Percentiles rank a stretch among this genome's conserved stretches.
These are phyloP conservation scores for Aptenodytes patagonicus DNA, from an alignment of 2,113 vertebrate species.

Conservation along the genomic window DNA sequence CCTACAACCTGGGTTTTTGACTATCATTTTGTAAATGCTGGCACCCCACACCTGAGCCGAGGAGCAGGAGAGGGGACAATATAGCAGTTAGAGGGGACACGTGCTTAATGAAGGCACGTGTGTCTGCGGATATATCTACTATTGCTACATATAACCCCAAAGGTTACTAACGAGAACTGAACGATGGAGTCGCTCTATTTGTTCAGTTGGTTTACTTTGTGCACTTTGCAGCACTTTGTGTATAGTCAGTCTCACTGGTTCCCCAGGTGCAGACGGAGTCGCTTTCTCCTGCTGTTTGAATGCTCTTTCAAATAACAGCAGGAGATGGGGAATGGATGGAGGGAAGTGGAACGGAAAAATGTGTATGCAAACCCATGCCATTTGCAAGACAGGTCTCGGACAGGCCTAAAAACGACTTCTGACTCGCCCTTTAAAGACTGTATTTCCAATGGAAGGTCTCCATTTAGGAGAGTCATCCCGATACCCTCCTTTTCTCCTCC, in stretches of 20 bases:
- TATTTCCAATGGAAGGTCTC: neutral
- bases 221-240: conserved; percentile 63
- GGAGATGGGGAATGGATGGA: neutral
- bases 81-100: neutral
- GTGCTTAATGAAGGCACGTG: neutral
- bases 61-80: neutral
- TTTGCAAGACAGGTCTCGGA: neutral
- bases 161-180: neutral
- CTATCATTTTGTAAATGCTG: neutral
- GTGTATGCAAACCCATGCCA: neutral
- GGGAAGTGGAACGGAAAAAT: neutral
- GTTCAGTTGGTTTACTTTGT: neutral
- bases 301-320: neutral
- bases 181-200: rapidly evolving
- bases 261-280: conserved; percentile 8
- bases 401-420: neutral
- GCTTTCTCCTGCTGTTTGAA: neutral
- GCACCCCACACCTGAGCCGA: neutral
- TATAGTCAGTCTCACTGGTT: conserved; percentile 28
- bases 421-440: neutral
- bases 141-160: neutral
- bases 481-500: neutral
- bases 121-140: neutral
- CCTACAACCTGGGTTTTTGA: conserved; percentile 22
- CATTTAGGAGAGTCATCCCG: neutral